These are phyloP conservation scores for Stegana nigrithorax DNA, from an alignment of 2,888 invertebrate species.

Conservation along the genomic window DNA sequence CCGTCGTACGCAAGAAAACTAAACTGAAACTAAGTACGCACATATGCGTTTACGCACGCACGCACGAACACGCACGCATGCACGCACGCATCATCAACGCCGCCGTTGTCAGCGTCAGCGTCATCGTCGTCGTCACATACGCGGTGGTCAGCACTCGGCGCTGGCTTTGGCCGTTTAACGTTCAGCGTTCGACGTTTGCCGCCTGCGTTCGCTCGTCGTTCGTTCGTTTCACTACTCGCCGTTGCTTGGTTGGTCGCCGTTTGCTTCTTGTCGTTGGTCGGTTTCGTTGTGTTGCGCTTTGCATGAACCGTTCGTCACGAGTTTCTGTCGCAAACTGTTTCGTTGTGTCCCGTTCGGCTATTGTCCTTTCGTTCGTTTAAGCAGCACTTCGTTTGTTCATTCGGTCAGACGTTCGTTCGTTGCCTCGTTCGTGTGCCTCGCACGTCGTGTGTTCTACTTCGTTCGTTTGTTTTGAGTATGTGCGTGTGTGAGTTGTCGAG, in stretches of 20 bases:
- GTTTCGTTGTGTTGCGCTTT: conserved; percentile 11
- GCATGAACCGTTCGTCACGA: conserved; percentile 61
- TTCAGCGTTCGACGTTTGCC: conserved; percentile 48
- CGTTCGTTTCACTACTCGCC: no score
- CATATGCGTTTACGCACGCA: neutral
- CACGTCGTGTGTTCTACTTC: neutral
- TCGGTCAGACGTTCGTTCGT: conserved; percentile 32
- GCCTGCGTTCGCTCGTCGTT: conserved; percentile 19
- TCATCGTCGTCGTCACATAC: neutral
- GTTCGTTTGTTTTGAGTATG: conserved; percentile 21
- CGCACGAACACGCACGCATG: conserved; percentile 6
- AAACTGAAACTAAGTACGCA: neutral
- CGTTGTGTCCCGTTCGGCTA: conserved; percentile 38
- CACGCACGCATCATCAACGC: conserved; percentile 19
- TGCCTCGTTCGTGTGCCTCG: conserved; percentile 3
- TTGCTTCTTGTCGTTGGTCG: neutral
- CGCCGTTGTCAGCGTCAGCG: no score
- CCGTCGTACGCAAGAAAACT: conserved; percentile 29
- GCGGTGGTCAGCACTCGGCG: neutral
- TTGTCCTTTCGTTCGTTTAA: conserved; percentile 38
- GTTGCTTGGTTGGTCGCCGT: no score
- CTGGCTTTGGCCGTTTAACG: conserved; percentile 27
- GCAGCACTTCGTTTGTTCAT: conserved; percentile 31
- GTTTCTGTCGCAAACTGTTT: conserved; percentile 64
- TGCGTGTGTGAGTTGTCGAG: conserved; percentile 22